Evolutionary conservation across 2,113 vertebrate species (phyloP).

Genomic region (Pyrgilauda ruficollis): DNA sequence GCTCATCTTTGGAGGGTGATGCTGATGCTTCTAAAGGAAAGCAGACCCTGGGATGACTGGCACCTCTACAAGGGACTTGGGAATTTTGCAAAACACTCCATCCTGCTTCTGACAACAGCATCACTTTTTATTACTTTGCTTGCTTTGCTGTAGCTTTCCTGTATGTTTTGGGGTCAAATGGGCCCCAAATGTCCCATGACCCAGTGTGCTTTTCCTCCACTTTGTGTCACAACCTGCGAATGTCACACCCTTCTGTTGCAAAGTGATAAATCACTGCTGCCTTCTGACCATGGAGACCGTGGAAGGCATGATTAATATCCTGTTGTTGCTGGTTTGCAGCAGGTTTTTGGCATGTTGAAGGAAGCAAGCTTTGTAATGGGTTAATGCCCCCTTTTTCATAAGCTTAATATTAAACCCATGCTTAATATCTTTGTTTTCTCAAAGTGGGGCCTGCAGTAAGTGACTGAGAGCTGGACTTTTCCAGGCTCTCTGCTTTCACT

Average conservation of each 20-base stretch:
- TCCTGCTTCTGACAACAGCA: neutral
- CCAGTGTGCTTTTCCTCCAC: neutral
- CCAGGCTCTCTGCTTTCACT: neutral
- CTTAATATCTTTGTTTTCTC: neutral
- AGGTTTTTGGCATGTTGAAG: neutral
- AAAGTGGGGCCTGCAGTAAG: accelerated
- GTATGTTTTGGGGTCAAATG: neutral
- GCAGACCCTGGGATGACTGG: neutral
- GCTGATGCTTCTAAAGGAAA: neutral
- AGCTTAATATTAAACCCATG: neutral
- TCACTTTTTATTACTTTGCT: neutral
- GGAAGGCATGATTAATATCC: neutral
- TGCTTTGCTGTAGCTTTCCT: neutral
- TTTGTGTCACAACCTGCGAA: neutral
- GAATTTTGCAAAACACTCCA: neutral
- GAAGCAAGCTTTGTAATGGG: neutral
- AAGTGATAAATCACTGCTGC: neutral
- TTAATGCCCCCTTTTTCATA: neutral
- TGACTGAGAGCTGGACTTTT: neutral
- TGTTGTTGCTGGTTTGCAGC: neutral
- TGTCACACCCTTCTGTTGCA: neutral
- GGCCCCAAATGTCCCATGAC: neutral
- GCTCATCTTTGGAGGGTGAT: neutral
- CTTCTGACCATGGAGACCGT: neutral
- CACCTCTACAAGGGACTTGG: neutral